Conservation (phyloP, 2,113 vertebrate species). For the Malurus cyaneus region DNA sequence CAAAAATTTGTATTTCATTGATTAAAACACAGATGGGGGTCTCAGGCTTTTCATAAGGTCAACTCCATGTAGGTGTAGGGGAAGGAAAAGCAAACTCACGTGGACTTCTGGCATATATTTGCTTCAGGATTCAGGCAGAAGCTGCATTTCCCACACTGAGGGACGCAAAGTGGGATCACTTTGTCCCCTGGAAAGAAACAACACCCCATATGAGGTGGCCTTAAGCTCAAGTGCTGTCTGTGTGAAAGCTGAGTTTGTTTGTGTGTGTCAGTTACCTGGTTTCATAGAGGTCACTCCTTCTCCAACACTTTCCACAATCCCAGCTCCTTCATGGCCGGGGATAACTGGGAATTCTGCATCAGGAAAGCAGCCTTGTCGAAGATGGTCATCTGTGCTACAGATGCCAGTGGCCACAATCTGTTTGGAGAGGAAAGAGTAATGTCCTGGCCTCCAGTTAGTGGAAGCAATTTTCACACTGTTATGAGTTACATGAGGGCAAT, state of each 20-base stretch:
- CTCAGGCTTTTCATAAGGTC: background rate
- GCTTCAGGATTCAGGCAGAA: background rate
- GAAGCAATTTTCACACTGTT: background rate
- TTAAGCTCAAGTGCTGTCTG: too few relatives aligned
- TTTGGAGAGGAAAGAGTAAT: background rate
- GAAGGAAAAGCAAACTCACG: background rate
- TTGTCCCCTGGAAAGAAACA: conserved; percentile 77
- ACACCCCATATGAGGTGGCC: background rate
- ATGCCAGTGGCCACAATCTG: conserved; percentile 84
- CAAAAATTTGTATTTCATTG: background rate
- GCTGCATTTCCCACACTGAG: background rate
- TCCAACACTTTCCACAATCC: conserved; percentile 85
- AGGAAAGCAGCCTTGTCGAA: conserved; percentile 72
- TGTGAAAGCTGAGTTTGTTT: background rate
- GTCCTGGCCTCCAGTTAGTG: background rate
- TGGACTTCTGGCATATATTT: background rate
- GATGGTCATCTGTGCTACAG: conserved; percentile 81
- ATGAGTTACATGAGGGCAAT: background rate
- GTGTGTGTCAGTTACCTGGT: conserved; percentile 65
- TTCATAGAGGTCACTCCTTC: conserved; percentile 82
- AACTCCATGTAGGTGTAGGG: too few relatives aligned
- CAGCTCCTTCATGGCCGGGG: conserved; percentile 84
- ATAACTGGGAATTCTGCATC: conserved; percentile 77
- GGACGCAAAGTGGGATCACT: conserved; percentile 72
- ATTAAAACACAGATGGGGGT: background rate